A percentile compares a stretch with the other conserved stretches of the same genome.
Conservation (phyloP, 1,140 invertebrate genomes). For the Mactra quadrangularis region DNA sequence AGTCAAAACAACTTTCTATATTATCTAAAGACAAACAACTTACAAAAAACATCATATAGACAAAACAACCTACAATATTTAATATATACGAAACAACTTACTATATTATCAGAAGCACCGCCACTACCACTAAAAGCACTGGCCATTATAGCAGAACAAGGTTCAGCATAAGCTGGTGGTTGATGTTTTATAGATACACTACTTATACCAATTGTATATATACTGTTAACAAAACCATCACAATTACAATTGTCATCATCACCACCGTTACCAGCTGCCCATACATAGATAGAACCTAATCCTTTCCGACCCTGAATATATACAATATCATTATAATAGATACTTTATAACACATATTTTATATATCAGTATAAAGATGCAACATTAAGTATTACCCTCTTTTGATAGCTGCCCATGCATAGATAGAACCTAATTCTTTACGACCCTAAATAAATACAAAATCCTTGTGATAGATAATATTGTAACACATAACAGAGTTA, state of each 20-base stretch:
- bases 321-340: not conserved
- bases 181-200: not conserved
- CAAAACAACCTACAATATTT: no score
- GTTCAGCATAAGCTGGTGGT: slow-evolving; percentile 21
- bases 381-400: no score
- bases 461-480: no score
- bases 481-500: no score
- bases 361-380: not conserved
- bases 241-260: slow-evolving; percentile 11
- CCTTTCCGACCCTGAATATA: not conserved
- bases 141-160: slow-evolving; percentile 11
- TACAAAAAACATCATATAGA: no score
- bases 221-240: slow-evolving; percentile 26
- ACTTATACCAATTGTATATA: slow-evolving; percentile 20
- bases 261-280: slow-evolving; percentile 14
- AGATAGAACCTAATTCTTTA: no score
- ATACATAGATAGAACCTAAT: slow-evolving; percentile 1
- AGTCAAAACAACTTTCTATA: no score
- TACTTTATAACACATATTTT: not conserved
- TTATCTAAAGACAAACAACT: no score
- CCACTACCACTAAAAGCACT: slow-evolving; percentile 5
- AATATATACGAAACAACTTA: no score
- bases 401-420: no score
- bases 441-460: no score
- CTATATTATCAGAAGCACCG: not conserved